Conservation (phyloP, 92 coral and sea anemone genomes). For the Epizoanthus rinbou region DNA sequence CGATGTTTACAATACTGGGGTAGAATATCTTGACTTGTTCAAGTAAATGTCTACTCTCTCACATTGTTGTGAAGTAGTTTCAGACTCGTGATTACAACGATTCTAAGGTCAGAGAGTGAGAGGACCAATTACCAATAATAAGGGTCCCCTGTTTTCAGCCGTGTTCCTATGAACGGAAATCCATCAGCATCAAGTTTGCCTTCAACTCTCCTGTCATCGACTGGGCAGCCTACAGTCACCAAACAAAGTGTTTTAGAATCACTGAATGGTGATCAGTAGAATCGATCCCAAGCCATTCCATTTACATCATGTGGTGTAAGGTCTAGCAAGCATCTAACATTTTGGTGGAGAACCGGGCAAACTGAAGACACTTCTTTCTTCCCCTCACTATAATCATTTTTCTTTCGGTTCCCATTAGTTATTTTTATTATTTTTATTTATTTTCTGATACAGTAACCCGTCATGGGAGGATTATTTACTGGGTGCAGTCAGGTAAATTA, state of each 20-base stretch:
- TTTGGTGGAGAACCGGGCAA: background rate
- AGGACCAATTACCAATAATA: constrained; percentile 70
- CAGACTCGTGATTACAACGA: too few relatives aligned
- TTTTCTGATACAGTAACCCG: too few relatives aligned
- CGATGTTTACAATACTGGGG: too few relatives aligned
- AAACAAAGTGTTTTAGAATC: background rate
- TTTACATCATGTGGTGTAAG: background rate
- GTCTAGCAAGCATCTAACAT: background rate
- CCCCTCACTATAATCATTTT: too few relatives aligned
- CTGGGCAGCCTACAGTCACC: constrained; percentile 68
- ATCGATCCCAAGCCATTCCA: background rate
- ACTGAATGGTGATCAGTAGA: too few relatives aligned
- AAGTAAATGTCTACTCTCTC: too few relatives aligned
- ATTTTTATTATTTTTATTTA: too few relatives aligned
- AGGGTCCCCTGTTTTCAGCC: constrained; percentile 83
- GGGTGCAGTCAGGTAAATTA: too few relatives aligned
- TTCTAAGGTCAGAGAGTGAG: background rate
- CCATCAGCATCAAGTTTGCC: constrained; percentile 91
- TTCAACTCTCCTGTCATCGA: constrained; percentile 70
- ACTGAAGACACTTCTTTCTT: too few relatives aligned
- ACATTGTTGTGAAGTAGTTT: too few relatives aligned
- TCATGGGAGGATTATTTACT: too few relatives aligned
- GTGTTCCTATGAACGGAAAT: constrained; percentile 88
- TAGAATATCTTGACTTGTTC: too few relatives aligned
- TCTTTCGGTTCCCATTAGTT: background rate